Base-by-base conservation (phyloP, 1,140 invertebrate species). In the Leptinotarsa defecta region DNA sequence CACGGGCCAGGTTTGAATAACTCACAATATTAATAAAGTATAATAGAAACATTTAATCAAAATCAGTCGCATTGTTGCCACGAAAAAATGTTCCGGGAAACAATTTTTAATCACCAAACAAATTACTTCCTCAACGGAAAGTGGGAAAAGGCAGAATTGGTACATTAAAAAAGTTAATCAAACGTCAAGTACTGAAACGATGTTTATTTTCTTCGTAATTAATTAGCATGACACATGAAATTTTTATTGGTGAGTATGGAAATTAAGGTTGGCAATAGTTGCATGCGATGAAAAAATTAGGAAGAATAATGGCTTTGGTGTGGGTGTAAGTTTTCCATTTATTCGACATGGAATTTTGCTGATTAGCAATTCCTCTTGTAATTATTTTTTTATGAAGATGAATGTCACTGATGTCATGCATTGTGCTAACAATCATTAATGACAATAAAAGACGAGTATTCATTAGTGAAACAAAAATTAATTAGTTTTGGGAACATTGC, bases 141-240 rank as follows among this genome's bases (percentile, higher is more conserved):
- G 52, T 57, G 52, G 52, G 17, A 57, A 57, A 57, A 57, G 52
- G 52, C 52, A 57, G 52, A 57, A 57, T 17, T 57, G 34, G 17
- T 57, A 57, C 52, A 57, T 57, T 57, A 57, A 57, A 57, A 57
- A 57, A 57, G 52, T 57, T 57, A 57, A 57, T 57, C 52, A 57
- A 57, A 57, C 52, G 52, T 57, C 52, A 57, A 57, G 52, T n/a
- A 57, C 52, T 57, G 52, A 57, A 57, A 57, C 52, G 52, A 57
- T 57, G 52, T 57, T 57, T 57, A 57, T 57, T 57, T 57, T 57
- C 52, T 57, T 57, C 3, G 52, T 57, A n/a, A 57, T 57, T 57
- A 57, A 57, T 57, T 57, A 57, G 52, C 52, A 57, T 57, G 52
- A 57, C 52, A 57, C 52, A 57, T 57, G 52, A 19, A 57, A 57